Percentiles rank a stretch among this genome's conserved stretches.
phyloP scores from a whole-genome alignment of 1,140 invertebrate genomes.

The Papilio glaucus region DNA sequence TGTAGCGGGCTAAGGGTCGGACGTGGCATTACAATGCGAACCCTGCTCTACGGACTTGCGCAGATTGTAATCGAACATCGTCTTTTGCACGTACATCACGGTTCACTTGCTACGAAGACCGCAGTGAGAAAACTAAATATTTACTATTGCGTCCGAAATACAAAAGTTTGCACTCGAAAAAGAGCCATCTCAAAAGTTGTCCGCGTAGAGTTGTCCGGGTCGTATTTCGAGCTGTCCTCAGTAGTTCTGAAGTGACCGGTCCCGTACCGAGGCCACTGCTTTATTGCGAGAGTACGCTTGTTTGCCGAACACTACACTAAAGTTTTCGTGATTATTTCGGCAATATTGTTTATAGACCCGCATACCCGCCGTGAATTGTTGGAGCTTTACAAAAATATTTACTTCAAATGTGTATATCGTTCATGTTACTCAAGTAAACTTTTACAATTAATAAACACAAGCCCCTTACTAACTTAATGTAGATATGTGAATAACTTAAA shows the following conservation, averaged over 20 bases:
- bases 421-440: background rate
- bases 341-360: conserved; percentile 55
- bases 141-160: conserved; percentile 69
- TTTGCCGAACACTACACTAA: conserved; percentile 68
- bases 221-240: conserved; percentile 66
- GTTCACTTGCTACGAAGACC: conserved; percentile 67
- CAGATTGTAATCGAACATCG: conserved; percentile 62
- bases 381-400: conserved; percentile 10
- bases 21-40: conserved; percentile 61
- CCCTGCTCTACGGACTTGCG: conserved; percentile 49
- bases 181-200: conserved; percentile 67
- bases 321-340: conserved; percentile 67
- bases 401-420: background rate
- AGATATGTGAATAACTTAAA: too few species aligned
- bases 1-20: conserved; percentile 41
- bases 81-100: conserved; percentile 58
- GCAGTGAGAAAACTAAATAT: conserved; percentile 71
- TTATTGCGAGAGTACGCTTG: conserved; percentile 64
- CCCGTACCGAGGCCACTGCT: conserved; percentile 43
- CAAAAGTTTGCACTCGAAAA: conserved; percentile 69
- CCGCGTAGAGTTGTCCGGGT: conserved; percentile 50
- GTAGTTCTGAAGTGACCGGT: conserved; percentile 66
- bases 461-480: too few species aligned
- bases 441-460: too few species aligned
- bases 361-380: conserved; percentile 21